Base-by-base conservation (phyloP, 2,797 vertebrate species). In the Sebastes taczanowskii region DNA sequence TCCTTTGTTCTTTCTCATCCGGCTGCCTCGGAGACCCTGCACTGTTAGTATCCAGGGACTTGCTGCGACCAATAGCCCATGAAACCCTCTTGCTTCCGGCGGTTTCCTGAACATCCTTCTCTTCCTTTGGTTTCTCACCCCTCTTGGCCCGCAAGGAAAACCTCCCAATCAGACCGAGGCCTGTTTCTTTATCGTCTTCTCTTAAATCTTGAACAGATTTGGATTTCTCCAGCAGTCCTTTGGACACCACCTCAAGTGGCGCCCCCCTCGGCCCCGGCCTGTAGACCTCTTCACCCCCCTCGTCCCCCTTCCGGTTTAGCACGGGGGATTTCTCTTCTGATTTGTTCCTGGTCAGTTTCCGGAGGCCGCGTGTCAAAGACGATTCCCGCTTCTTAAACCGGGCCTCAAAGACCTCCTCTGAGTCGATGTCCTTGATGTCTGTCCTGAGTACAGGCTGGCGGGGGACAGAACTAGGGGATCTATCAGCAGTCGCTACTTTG, bases 381-480 rank as follows among this genome's bases (percentile, higher is more conserved):
- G 97, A 98, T 80, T 98, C 97, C 0, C 96, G 95, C 71, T 97
- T 96, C 90, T 98, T 99, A 90, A 99, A 99, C 84, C 97, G 97
- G 27, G 98, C 96, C 87, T 99, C 97, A 9, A 99, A 99, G 38
- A 99, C 93, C 49, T 98, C 97, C 88, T 99, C 97, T 0, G 98
- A 99, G 85, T 97, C 97, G 0, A 99, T 96, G 94, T 99, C 96
- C 83, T 97, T 95, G 71, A 99, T 99, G 78, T 96, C 95, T 20
- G 89, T 89, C 77, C 94, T 82, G 66, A 93, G 91, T 34, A 87
- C 53, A 3, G 92, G 91, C 49, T 89, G 92, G 7, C 52, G 87
- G 49, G 88, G 80, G 32, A 23, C 3, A 13, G 79, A 46, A 60
- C 18, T 32, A 8, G 79, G 55, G 42, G 82, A 72, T 68, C 30